These are phyloP conservation scores for Leptinotarsa lineolata DNA, from an alignment of 1,140 invertebrate species.

Conservation along the genomic window DNA sequence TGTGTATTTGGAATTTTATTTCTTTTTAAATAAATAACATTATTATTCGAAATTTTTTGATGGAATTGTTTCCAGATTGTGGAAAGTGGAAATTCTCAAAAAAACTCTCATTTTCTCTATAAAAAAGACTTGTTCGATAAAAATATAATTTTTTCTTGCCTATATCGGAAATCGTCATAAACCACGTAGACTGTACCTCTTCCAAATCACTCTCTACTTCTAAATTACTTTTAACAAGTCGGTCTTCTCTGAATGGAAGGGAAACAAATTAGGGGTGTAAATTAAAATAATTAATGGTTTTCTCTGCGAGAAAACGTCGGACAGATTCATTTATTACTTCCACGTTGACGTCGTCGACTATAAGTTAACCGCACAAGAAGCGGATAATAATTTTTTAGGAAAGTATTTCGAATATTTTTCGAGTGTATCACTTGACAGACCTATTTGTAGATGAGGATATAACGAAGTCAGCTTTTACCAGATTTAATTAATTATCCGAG, in stretches of 20 bases:
- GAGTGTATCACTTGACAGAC: slow-evolving; percentile 30
- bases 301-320: not conserved
- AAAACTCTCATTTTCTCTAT: too few species aligned
- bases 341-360: slow-evolving; percentile 5
- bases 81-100: too few species aligned
- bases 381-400: slow-evolving; percentile 24
- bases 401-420: slow-evolving; percentile 27
- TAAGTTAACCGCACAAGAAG: slow-evolving; percentile 32
- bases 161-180: too few species aligned
- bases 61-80: too few species aligned
- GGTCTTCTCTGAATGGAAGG: not conserved
- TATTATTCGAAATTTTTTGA: too few species aligned
- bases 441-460: slow-evolving; percentile 33
- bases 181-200: not conserved
- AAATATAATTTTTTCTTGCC: too few species aligned
- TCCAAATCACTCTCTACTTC: not conserved
- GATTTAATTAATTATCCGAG: slow-evolving; percentile 34
- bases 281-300: slow-evolving; percentile 25
- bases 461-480: slow-evolving; percentile 30
- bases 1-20: too few species aligned
- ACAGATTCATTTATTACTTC: slow-evolving; percentile 19
- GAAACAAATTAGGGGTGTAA: slow-evolving; percentile 8
- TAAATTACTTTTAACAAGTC: not conserved
- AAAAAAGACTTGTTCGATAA: too few species aligned
- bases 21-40: too few species aligned